These are phyloP conservation scores for Idaea dimidiata DNA, from an alignment of 2,888 invertebrate species.

Conservation along the genomic window DNA sequence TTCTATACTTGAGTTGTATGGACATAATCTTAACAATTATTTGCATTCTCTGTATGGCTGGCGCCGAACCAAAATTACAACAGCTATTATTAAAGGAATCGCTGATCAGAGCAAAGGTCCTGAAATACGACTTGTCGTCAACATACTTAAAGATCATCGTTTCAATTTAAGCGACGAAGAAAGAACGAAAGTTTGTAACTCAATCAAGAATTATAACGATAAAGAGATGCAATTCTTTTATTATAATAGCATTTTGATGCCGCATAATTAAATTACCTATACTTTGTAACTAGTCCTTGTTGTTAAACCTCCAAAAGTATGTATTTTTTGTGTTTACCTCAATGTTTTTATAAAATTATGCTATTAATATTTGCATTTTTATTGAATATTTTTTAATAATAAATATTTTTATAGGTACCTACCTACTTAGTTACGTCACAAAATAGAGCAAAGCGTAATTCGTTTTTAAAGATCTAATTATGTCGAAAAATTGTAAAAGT, in stretches of 20 bases:
- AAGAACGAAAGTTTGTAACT: background rate
- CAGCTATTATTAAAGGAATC: slow-evolving; percentile 11
- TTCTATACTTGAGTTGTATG: slow-evolving; percentile 44
- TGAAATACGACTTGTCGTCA: slow-evolving; percentile 1
- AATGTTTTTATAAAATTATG: too few species aligned
- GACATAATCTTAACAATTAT: slow-evolving; percentile 29
- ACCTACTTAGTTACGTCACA: too few species aligned
- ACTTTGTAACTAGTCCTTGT: too few species aligned
- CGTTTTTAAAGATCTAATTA: too few species aligned
- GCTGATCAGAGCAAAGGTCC: slow-evolving; percentile 8
- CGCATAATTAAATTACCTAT: slow-evolving; percentile 8
- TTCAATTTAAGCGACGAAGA: background rate
- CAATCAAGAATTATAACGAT: background rate
- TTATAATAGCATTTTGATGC: slow-evolving; percentile 34
- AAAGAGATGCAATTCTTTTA: slow-evolving; percentile 8
- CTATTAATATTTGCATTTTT: too few species aligned
- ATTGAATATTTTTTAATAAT: too few species aligned
- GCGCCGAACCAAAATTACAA: background rate
- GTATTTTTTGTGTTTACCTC: too few species aligned
- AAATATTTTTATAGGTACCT: too few species aligned
- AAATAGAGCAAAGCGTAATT: too few species aligned
- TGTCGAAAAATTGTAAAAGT: too few species aligned
- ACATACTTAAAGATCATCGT: background rate
- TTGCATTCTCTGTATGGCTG: slow-evolving; percentile 14
- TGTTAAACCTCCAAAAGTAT: too few species aligned